Evolutionary conservation across 2,113 vertebrate species (phyloP), one percentile per base, ranked within the genome.

Genomic region (Aspidoscelis tigris): DNA sequence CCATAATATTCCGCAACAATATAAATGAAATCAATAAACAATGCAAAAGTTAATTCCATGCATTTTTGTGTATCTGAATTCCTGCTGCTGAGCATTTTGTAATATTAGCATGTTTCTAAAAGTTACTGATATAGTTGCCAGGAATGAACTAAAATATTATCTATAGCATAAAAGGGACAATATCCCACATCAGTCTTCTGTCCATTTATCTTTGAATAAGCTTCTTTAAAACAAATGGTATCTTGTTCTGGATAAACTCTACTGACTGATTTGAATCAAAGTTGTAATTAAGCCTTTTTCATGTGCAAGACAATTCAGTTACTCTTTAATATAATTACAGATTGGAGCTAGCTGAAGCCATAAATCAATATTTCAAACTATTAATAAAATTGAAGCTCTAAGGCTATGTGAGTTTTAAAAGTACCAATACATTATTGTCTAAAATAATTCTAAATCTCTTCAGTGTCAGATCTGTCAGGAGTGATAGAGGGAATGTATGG

Each of bases 351-450:
- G 43, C 41, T n/a, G 66, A 76, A 88, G 24, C 22, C 16, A 55
- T 68, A 90, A 90, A 83, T 47, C 80, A 73, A 41, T 80, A 70
- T 88, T 89, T 74, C 71, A 61, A 90, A 64, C 11, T 61, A 78
- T 76, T 90, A 88, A 89, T 90, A 84, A 74, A 9, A 85, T 39
- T 9, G 2, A 86, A 83, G 76, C 80, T 81, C 24, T 1, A 0
- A 21, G 58, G 20, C 43, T 85, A 0, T 3, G 0, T 74, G 39
- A 61, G 68, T 68, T 86, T 18, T 81, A 58, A n/a, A 8, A 87
- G 22, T 33, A 61, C 58, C 58, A 61, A 85, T 77, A 83, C 47
- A 70, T 85, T 82, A n/a, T 71, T 81, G 41, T 20, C 26, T n/a
- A 39, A 44, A 20, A 26, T 70, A 70, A 77, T 78, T 78, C 22